Percentiles rank a stretch among this genome's conserved stretches.
These are phyloP conservation scores for Chionoecetes opilio DNA, from an alignment of 1,140 invertebrate genomes.

Conservation along the genomic window DNA sequence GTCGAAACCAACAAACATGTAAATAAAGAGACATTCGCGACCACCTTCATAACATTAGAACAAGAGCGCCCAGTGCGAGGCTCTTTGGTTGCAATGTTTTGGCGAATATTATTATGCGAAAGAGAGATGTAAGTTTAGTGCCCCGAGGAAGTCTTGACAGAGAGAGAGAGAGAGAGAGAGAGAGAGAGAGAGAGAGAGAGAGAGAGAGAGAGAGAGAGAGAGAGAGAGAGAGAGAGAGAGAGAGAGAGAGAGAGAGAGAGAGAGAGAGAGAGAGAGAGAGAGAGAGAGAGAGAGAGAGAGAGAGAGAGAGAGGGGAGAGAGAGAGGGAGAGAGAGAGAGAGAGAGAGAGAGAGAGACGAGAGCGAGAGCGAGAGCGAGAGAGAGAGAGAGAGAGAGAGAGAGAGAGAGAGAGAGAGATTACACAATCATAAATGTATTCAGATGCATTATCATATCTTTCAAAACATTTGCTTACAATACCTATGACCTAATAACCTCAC, in stretches of 20 bases:
- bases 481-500: not conserved
- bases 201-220: constrained; percentile 8
- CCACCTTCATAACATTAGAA: too few relatives aligned
- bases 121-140: too few relatives aligned
- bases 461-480: too few relatives aligned
- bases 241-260: constrained; percentile 30
- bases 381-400: not conserved
- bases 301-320: not conserved
- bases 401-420: not conserved
- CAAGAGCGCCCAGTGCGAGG: too few relatives aligned
- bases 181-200: constrained; percentile 21
- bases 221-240: not conserved
- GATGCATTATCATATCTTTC: not conserved
- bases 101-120: too few relatives aligned
- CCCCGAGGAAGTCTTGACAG: not conserved
- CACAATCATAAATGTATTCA: not conserved
- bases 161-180: constrained; percentile 27
- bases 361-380: not conserved
- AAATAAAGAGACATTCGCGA: not conserved
- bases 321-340: constrained; percentile 25
- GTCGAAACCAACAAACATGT: not conserved
- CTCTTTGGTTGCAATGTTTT: too few relatives aligned
- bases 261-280: constrained; percentile 41
- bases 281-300: constrained; percentile 48
- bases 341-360: constrained; percentile 22